Conservation (phyloP, 2,113 vertebrate genomes). For the Chloebia gouldiae region DNA sequence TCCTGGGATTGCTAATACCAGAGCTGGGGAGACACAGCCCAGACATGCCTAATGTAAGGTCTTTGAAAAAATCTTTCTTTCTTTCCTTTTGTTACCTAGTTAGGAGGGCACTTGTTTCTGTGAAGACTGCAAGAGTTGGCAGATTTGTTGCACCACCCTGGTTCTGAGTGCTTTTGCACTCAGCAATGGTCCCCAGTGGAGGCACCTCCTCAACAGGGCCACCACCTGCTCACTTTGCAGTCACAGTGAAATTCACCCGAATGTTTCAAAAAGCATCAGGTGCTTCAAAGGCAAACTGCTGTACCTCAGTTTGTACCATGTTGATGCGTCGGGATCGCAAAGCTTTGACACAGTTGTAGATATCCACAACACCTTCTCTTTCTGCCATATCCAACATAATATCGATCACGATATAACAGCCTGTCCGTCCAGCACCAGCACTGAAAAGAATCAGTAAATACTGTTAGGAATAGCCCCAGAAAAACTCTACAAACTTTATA, state of each 20-base stretch:
- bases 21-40: not conserved
- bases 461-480: not conserved
- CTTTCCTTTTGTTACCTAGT: not conserved
- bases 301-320: slow-evolving; percentile 99
- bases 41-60: not conserved
- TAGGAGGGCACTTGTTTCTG: rapidly evolving
- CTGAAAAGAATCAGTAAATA: slow-evolving; percentile 63
- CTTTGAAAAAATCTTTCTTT: not conserved
- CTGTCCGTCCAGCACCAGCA: slow-evolving; percentile 94
- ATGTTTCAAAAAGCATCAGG: not conserved
- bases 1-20: not conserved
- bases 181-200: not conserved
- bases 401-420: slow-evolving; percentile 98
- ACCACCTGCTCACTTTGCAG: not conserved
- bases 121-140: not conserved
- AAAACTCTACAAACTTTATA: not conserved
- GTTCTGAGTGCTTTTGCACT: rapidly evolving
- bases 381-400: slow-evolving; percentile 99
- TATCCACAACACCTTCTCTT: slow-evolving; percentile 97
- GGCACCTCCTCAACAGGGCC: not conserved
- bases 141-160: not conserved
- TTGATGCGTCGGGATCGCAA: slow-evolving; percentile 96
- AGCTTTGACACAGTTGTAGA: slow-evolving; percentile 99
- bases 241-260: not conserved
- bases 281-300: not conserved